Evolutionary conservation across 92 coral and sea anemone species (phyloP), one percentile per base, ranked within the genome.

Genomic region (Scolanthus callimorphus): DNA sequence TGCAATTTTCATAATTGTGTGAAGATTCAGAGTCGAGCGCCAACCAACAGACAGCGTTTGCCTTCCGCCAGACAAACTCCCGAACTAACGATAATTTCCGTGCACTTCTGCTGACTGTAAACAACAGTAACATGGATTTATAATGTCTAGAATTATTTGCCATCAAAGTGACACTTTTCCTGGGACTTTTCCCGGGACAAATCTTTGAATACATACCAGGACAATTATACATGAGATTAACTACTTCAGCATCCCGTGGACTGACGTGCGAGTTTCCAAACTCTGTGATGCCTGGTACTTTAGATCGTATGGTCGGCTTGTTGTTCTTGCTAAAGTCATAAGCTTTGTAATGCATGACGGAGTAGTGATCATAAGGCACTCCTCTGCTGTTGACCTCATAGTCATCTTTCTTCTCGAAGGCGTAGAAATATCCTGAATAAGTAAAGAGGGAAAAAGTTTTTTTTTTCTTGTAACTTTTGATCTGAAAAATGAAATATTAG

Each of bases 291-390:
- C 65, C 65, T 17, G 59, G 39, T 11, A 51, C 54, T 25, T 39
- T 57, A 3, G 87, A 57, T 11, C 50, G 62, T 24, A 80, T 80
- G 4, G 87, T 80, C 10, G 74, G 71, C 23, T 56, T 28, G 25
- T 59, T 49, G 63, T 80, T 67, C 27, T 73, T 73, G 59, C 59
- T 44, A 59, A 80, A 80, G 34, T 80, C 76, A 3, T 62, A 19
- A 25, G 71, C 46, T 11, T 81, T 81, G 46, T 80, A 80, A 31
- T 80, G 87, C 87, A 80, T 80, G 17, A 80, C 80, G 21, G 87
- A 80, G 41, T 73, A 59, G 41, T 54, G 67, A 61, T 80, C 87
- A 38, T 80, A 80, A 1, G 81, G 69, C 22, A 80, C 82, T 10
- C 39, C 60, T 25, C 67, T 71, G 25, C 87, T 73, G 77, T 80